phyloP scores from a whole-genome alignment of 2,113 vertebrate species.

The Fulmarus glacialis region DNA sequence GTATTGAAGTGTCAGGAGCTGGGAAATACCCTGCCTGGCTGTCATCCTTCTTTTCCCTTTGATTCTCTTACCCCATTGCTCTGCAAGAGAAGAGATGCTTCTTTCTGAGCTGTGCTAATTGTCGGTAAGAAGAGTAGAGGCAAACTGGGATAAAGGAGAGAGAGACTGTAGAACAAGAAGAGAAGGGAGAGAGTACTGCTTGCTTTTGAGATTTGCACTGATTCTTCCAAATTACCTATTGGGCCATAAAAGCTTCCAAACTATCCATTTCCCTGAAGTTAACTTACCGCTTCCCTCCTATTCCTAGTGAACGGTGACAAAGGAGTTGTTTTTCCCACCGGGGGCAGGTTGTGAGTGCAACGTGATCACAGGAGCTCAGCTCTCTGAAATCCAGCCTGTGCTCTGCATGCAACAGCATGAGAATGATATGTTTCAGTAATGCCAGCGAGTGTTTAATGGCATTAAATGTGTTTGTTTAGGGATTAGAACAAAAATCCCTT shows the following conservation, averaged over 20 bases:
- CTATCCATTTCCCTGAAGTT: neutral
- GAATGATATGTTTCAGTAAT: neutral
- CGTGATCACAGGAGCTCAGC: neutral
- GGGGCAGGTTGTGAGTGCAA: neutral
- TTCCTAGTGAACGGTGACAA: neutral
- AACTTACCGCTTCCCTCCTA: fast-evolving
- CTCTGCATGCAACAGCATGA: neutral
- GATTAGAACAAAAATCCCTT: slow-evolving; percentile 30
- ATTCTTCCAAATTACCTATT: neutral
- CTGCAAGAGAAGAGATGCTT: neutral
- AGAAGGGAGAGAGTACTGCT: neutral
- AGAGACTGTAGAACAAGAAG: neutral
- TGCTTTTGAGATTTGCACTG: neutral
- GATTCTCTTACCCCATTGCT: neutral
- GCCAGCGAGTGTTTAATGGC: slow-evolving; percentile 8
- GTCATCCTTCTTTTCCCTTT: neutral
- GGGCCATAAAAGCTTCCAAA: neutral
- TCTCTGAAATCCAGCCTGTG: neutral
- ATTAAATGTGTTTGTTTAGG: slow-evolving; percentile 43
- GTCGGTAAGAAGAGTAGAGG: neutral
- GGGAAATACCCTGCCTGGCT: neutral
- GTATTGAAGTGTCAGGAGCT: neutral
- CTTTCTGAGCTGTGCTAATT: neutral
- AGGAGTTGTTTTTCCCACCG: neutral
- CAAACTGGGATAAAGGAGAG: neutral